phyloP scores from a whole-genome alignment of 2,888 invertebrate genomes.

The Hemithea aestivaria region DNA sequence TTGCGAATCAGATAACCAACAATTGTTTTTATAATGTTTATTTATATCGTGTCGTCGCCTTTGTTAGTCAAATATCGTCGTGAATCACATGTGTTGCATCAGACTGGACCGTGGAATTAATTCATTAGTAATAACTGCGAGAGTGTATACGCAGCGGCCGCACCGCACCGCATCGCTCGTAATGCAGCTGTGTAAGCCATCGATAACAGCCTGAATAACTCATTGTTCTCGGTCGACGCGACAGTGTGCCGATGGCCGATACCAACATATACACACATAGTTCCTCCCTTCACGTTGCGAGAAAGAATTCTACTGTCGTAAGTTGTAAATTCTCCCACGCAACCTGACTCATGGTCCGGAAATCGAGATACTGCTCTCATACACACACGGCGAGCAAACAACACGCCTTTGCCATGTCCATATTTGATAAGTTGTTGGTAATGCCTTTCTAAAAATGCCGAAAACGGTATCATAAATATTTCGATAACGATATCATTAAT shows the following conservation, averaged over 20 bases:
- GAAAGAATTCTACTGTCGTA: slow-evolving; percentile 37
- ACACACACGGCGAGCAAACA: slow-evolving; percentile 27
- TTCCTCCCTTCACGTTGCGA: slow-evolving; percentile 22
- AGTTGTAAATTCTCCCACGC: slow-evolving; percentile 46
- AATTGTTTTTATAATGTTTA: slow-evolving; percentile 2
- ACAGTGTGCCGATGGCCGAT: slow-evolving; percentile 10
- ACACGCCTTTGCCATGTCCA: slow-evolving; percentile 21
- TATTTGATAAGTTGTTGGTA: slow-evolving; percentile 18
- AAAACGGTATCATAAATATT: slow-evolving; percentile 17
- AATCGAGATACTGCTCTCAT: slow-evolving; percentile 37
- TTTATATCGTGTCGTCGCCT: slow-evolving; percentile 9
- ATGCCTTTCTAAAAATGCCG: slow-evolving; percentile 21
- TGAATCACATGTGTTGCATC: slow-evolving; percentile 43
- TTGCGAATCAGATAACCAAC: slow-evolving; percentile 2
- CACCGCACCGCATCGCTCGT: slow-evolving; percentile 20
- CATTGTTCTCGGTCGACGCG: slow-evolving; percentile 47
- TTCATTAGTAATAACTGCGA: slow-evolving; percentile 46
- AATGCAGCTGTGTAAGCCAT: slow-evolving; percentile 65
- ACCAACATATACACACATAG: slow-evolving; percentile 22
- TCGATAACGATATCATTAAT: slow-evolving; percentile 12
- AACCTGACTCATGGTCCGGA: slow-evolving; percentile 38
- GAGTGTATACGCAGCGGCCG: slow-evolving; percentile 25
- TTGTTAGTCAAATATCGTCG: slow-evolving; percentile 16
- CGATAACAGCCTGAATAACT: slow-evolving; percentile 56
- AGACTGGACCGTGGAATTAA: slow-evolving; percentile 47